These are phyloP conservation scores for Tachysurus fulvidraco DNA, from an alignment of 2,113 vertebrate genomes.

Conservation along the genomic window DNA sequence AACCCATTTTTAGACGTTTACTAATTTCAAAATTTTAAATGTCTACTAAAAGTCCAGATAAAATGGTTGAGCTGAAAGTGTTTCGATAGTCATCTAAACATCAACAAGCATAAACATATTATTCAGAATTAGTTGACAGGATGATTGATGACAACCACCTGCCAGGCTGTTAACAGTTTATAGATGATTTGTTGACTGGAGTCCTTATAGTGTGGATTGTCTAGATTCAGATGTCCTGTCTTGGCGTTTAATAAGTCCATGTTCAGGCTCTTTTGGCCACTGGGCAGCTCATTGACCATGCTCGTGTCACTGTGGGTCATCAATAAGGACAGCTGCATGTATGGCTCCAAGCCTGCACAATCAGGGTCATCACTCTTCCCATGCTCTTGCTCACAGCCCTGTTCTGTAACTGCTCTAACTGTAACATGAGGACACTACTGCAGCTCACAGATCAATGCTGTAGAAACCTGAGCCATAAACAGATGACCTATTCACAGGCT, in stretches of 20 bases:
- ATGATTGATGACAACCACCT: background rate
- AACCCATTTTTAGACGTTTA: background rate
- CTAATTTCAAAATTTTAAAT: background rate
- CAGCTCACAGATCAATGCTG: conserved; percentile 70
- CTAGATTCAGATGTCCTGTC: background rate
- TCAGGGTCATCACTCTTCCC: conserved; percentile 68
- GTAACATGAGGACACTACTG: conserved; percentile 72
- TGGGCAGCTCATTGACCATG: conserved; percentile 18
- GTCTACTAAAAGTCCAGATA: background rate
- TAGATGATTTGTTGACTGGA: background rate
- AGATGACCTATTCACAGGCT: conserved; percentile 67
- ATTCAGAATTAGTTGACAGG: background rate
- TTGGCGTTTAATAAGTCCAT: background rate
- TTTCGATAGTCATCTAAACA: background rate
- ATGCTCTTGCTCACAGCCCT: conserved; percentile 64
- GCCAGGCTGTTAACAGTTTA: background rate
- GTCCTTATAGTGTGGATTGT: background rate
- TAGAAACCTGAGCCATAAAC: conserved; percentile 64
- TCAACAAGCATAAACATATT: background rate
- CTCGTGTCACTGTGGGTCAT: conserved; percentile 49
- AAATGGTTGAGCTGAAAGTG: background rate
- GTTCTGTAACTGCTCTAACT: conserved; percentile 62
- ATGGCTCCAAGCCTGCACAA: conserved; percentile 65
- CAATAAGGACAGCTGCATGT: conserved; percentile 61
- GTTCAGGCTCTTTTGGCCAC: background rate